Conservation (phyloP, 2,888 invertebrate genomes). For the Heliconius charithonia region DNA sequence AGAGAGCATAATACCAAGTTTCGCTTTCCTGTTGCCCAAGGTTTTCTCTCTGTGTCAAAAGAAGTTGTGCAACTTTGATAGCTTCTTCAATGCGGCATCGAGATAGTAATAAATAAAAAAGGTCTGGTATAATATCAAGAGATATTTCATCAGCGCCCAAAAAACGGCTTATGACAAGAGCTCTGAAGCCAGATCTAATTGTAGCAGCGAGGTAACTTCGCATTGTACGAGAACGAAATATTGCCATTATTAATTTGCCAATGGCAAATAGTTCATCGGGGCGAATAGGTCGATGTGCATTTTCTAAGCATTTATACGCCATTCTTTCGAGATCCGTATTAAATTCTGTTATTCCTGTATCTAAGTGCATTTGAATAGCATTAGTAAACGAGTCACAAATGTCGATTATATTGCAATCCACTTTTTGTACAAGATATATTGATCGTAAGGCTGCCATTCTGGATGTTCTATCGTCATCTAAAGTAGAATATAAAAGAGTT, state of each 20-base stretch:
- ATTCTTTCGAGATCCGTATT: constrained; percentile 69
- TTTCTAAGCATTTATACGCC: constrained; percentile 61
- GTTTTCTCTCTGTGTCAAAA: constrained; percentile 58
- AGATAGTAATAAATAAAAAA: constrained; percentile 72
- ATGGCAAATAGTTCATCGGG: constrained; percentile 74
- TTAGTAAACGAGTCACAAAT: constrained; percentile 77
- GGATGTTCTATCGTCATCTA: constrained; percentile 65
- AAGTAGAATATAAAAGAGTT: constrained; percentile 63
- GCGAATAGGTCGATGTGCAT: constrained; percentile 62
- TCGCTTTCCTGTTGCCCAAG: constrained; percentile 62
- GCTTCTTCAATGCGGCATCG: constrained; percentile 78
- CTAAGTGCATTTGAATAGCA: constrained; percentile 74
- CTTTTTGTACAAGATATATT: constrained; percentile 64
- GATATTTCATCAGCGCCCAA: constrained; percentile 71
- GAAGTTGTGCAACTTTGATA: constrained; percentile 71
- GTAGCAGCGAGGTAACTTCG: constrained; percentile 63
- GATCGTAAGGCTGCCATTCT: constrained; percentile 64
- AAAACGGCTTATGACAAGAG: constrained; percentile 71
- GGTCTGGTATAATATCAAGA: constrained; percentile 73
- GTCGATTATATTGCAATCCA: constrained; percentile 68
- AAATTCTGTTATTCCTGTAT: constrained; percentile 65
- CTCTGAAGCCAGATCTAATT: constrained; percentile 71
- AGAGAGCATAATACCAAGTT: constrained; percentile 84
- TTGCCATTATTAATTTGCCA: constrained; percentile 72
- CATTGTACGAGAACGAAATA: constrained; percentile 72